A percentile compares a stretch with the other conserved stretches of the same genome.
Evolutionary conservation across 2,888 invertebrate genomes (phyloP).

Genomic region (Rhimphoctona megacephalus): DNA sequence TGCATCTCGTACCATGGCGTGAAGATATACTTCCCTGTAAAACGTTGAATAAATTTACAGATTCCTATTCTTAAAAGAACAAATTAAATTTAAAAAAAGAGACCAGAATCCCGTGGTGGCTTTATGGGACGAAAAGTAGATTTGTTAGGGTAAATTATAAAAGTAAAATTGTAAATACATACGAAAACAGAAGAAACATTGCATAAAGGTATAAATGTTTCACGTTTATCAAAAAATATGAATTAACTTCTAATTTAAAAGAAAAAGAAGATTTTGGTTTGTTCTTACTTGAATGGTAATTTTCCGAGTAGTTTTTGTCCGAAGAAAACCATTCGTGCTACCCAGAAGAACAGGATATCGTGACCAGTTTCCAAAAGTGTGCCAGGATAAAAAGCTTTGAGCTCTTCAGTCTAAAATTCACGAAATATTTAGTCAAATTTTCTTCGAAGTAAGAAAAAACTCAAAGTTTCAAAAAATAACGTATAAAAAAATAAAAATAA

Average conservation of each 20-base stretch:
- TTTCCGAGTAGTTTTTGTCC: slow-evolving; percentile 95
- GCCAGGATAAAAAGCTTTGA: slow-evolving; percentile 96
- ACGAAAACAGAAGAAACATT: no score
- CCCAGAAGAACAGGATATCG: slow-evolving; percentile 99
- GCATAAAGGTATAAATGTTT: no score
- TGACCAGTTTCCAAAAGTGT: slow-evolving; percentile 98
- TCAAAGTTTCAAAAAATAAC: no score
- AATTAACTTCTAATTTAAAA: neutral
- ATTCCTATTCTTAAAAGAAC: neutral
- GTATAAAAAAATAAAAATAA: neutral
- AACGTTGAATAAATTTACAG: neutral
- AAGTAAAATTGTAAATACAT: no score
- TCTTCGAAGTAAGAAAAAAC: neutral
- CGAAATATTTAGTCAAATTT: slow-evolving; percentile 28
- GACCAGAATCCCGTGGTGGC: no score
- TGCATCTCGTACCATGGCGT: slow-evolving; percentile 98
- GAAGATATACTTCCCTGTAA: slow-evolving; percentile 93
- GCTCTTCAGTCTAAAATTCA: slow-evolving; percentile 86
- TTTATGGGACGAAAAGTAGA: no score
- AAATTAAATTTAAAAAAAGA: neutral
- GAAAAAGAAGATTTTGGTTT: slow-evolving; percentile 2
- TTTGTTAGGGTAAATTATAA: no score
- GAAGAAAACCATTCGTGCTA: slow-evolving; percentile 99
- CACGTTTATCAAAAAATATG: slow-evolving; percentile 5
- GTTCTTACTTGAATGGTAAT: slow-evolving; percentile 92